phyloP scores from a whole-genome alignment of 2,888 invertebrate species.

The Epinotia ramella region DNA sequence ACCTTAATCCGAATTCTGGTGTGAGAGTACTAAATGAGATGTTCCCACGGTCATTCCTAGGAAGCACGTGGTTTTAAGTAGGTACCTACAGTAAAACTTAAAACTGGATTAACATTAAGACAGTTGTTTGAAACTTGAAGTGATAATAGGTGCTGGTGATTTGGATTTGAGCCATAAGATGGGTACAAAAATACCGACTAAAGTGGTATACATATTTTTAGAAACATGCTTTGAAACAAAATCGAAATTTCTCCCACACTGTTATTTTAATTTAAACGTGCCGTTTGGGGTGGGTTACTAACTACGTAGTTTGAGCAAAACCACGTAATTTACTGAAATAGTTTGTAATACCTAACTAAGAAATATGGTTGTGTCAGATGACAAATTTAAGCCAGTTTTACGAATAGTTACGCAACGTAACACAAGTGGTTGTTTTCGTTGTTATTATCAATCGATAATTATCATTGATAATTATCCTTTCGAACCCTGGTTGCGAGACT shows the following conservation, averaged over 20 bases:
- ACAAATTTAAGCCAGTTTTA: too few species aligned
- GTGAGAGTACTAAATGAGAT: slow-evolving; percentile 1
- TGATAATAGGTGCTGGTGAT: slow-evolving; percentile 11
- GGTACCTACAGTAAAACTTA: neutral
- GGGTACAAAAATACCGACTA: neutral
- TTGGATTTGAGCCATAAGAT: neutral
- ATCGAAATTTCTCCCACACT: neutral
- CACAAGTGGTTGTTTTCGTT: too few species aligned
- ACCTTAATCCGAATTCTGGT: slow-evolving; percentile 24
- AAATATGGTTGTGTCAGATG: too few species aligned
- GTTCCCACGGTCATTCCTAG: slow-evolving; percentile 20
- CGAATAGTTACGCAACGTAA: too few species aligned
- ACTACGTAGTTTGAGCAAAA: neutral
- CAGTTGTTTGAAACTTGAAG: slow-evolving; percentile 22
- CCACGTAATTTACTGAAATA: neutral
- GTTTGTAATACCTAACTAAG: neutral
- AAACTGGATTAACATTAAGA: slow-evolving; percentile 15
- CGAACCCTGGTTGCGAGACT: too few species aligned
- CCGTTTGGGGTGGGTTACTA: neutral
- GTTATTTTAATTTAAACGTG: too few species aligned
- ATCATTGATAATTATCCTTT: too few species aligned
- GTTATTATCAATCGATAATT: too few species aligned
- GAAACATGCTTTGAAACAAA: neutral
- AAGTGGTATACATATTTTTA: neutral
- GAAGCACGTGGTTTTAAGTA: slow-evolving; percentile 12